A percentile compares a stretch with the other conserved stretches of the same genome.
These are phyloP conservation scores for Eueides isabella DNA, from an alignment of 1,140 invertebrate species.

Conservation along the genomic window DNA sequence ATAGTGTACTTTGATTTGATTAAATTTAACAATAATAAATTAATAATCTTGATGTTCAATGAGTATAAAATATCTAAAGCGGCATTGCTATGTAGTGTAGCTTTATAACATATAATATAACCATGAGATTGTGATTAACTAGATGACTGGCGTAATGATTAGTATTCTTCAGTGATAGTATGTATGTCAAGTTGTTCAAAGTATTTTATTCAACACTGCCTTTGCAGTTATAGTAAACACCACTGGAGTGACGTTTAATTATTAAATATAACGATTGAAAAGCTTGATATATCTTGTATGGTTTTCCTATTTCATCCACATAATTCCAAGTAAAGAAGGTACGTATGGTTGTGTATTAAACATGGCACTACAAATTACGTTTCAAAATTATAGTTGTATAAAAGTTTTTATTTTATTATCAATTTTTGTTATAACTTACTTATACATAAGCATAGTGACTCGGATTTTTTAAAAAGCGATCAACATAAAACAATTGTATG, in stretches of 20 bases:
- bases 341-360: too few relatives aligned
- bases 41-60: too few relatives aligned
- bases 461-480: too few relatives aligned
- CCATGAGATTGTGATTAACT: not conserved
- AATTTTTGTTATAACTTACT: too few relatives aligned
- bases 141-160: not conserved
- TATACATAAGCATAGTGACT: too few relatives aligned
- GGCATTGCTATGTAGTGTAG: not conserved
- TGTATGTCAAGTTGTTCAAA: conserved; percentile 2
- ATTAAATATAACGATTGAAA: not conserved
- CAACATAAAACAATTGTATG: too few relatives aligned
- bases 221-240: not conserved
- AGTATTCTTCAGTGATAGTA: not conserved
- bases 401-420: too few relatives aligned
- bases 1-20: too few relatives aligned
- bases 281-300: not conserved
- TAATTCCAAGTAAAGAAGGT: not conserved
- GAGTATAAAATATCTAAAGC: too few relatives aligned
- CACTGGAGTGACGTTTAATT: not conserved
- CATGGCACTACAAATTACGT: too few relatives aligned
- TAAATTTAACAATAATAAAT: too few relatives aligned
- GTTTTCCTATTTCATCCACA: not conserved
- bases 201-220: not conserved
- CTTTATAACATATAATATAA: not conserved
- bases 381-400: too few relatives aligned